These are phyloP conservation scores for Ephydatia muelleri DNA, from an alignment of 37 sponge, comb jelly and placozoan species.

Conservation along the genomic window DNA sequence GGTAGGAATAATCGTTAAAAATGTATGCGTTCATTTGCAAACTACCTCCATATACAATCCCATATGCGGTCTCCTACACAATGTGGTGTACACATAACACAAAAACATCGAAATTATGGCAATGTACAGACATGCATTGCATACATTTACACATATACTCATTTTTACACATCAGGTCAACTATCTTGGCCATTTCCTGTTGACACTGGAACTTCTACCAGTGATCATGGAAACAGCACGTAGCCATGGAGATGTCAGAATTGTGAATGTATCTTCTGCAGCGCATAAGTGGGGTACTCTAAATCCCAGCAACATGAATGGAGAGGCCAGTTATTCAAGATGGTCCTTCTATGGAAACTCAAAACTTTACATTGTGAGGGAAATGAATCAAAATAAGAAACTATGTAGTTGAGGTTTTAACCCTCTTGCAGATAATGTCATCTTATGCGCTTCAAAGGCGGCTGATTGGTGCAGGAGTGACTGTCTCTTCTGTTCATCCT, in stretches of 20 bases:
- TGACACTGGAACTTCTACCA: conserved; percentile 71
- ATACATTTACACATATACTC: background rate
- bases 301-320: conserved; percentile 42
- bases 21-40: no score
- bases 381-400: background rate
- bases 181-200: conserved; percentile 59
- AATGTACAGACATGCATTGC: background rate
- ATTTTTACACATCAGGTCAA: conserved; percentile 38
- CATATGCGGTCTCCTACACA: no score
- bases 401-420: background rate
- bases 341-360: conserved; percentile 29
- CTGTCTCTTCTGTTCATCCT: conserved; percentile 59
- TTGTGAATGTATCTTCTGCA: conserved; percentile 63
- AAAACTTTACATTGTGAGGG: conserved; percentile 59
- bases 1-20: no score
- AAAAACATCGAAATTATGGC: background rate
- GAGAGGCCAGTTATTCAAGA: conserved; percentile 27
- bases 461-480: conserved; percentile 27
- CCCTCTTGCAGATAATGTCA: conserved; percentile 43
- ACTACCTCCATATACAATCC: no score
- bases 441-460: conserved; percentile 54
- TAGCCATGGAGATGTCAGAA: conserved; percentile 47
- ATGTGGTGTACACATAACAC: no score
- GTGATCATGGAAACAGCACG: conserved; percentile 45
- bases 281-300: conserved; percentile 14